Evolutionary conservation across 2,888 invertebrate genomes (phyloP).

Genomic region (Axea sp.): DNA sequence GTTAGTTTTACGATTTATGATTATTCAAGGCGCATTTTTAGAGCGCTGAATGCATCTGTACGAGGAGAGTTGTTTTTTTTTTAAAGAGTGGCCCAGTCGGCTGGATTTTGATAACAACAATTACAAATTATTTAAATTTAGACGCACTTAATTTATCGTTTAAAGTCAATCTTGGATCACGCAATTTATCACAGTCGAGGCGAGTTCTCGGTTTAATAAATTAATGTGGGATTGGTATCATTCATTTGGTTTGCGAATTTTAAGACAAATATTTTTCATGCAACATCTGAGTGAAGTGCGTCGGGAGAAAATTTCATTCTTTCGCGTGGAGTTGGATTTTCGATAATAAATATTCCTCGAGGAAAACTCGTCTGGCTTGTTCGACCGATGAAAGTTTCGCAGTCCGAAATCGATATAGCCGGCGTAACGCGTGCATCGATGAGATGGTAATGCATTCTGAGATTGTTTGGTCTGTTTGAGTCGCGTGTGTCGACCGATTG

Average conservation of each 20-base stretch:
- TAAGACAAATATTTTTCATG: constrained; percentile 49
- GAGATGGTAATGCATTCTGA: constrained; percentile 75
- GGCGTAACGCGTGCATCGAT: constrained; percentile 63
- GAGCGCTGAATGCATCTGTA: too few relatives aligned
- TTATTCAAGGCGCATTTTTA: too few relatives aligned
- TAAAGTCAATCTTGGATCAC: constrained; percentile 47
- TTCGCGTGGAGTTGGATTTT: constrained; percentile 49
- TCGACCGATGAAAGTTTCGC: constrained; percentile 56
- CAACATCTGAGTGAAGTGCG: constrained; percentile 35
- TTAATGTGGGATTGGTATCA: constrained; percentile 52
- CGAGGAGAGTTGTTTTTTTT: too few relatives aligned
- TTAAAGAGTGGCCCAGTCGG: neutral
- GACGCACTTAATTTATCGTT: constrained; percentile 42
- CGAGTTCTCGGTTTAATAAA: constrained; percentile 50
- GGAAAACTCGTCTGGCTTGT: constrained; percentile 57
- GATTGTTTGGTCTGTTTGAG: constrained; percentile 66
- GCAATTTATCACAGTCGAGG: constrained; percentile 49
- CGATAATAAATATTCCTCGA: constrained; percentile 59
- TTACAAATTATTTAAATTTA: constrained; percentile 8
- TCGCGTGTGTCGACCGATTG: constrained; percentile 75
- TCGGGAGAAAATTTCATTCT: constrained; percentile 52
- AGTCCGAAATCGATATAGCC: constrained; percentile 62
- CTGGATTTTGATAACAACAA: constrained; percentile 13
- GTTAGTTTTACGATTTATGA: too few relatives aligned
- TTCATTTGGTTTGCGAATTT: constrained; percentile 53